phyloP scores from a whole-genome alignment of 2,113 vertebrate species.

The Xenopus tropicalis region UCB_Xtro_10.0 CM004446.2:102416001-102416500 shows the following conservation, averaged over 20 bases:
- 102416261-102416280: slow-evolving; percentile 27
- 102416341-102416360: slow-evolving; percentile 21
- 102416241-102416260: slow-evolving; percentile 37
- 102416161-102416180: slow-evolving; percentile 17
- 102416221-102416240: slow-evolving; percentile 34
- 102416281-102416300: slow-evolving; percentile 45
- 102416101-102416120: background rate
- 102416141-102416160: slow-evolving; percentile 9
- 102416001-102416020: slow-evolving; percentile 2
- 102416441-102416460: background rate
- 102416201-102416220: slow-evolving; percentile 37
- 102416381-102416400: slow-evolving; percentile 23
- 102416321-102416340: slow-evolving; percentile 4
- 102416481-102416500: slow-evolving; percentile 1
- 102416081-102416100: background rate
- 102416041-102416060: background rate
- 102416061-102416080: background rate
- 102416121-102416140: background rate
- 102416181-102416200: slow-evolving; percentile 37
- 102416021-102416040: background rate
- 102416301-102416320: slow-evolving; percentile 39
- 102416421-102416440: background rate
- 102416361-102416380: slow-evolving; percentile 10
- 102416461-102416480: background rate
- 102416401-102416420: slow-evolving; percentile 20